Percentiles rank a stretch among this genome's conserved stretches.
These are phyloP conservation scores for Aleiodes testaceus DNA, from an alignment of 2,888 invertebrate genomes.

Conservation along the genomic window DNA sequence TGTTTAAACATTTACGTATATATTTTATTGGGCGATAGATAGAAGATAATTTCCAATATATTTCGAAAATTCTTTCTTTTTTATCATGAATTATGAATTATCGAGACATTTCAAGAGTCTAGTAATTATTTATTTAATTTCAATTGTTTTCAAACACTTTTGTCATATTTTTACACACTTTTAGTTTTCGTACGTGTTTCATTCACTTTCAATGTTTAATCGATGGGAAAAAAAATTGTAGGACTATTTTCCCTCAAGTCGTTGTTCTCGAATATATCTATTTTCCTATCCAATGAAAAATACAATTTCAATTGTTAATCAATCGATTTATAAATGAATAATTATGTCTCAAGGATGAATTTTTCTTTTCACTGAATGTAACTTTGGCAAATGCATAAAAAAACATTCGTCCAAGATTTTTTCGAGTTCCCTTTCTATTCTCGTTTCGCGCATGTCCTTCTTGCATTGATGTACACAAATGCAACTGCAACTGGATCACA, in stretches of 20 bases:
- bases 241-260: not conserved
- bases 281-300: not conserved
- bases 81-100: constrained; percentile 60
- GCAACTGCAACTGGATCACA: constrained; percentile 17
- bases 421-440: constrained; percentile 44
- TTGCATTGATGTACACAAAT: constrained; percentile 35
- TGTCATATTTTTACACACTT: not conserved
- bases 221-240: constrained; percentile 9
- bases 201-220: constrained; percentile 37
- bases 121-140: not conserved
- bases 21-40: constrained; percentile 29
- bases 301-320: not conserved
- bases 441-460: constrained; percentile 41
- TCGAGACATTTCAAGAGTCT: constrained; percentile 59
- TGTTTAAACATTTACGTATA: constrained; percentile 51
- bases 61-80: constrained; percentile 16
- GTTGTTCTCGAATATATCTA: not conserved
- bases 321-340: not conserved
- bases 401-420: constrained; percentile 42
- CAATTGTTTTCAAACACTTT: not conserved
- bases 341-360: not conserved
- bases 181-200: constrained; percentile 6
- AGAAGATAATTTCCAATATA: constrained; percentile 20
- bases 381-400: not conserved
- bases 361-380: constrained; percentile 15